A percentile compares a stretch with the other conserved stretches of the same genome.
phyloP scores from a whole-genome alignment of 2,888 invertebrate genomes.

The Octodonta nipae region DNA sequence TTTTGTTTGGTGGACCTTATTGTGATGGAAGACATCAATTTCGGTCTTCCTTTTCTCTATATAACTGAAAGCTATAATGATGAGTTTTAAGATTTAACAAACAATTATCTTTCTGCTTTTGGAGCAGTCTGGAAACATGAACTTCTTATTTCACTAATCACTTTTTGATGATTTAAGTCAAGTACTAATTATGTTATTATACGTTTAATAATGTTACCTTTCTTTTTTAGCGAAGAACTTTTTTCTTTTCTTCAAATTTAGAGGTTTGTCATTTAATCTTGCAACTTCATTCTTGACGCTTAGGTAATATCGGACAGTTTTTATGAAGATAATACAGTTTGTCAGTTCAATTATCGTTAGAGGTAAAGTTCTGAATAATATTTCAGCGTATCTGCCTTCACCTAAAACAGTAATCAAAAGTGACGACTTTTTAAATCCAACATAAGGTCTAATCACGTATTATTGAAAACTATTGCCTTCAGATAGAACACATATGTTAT shows the following conservation, averaged over 20 bases:
- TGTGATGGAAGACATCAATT: too few relatives aligned
- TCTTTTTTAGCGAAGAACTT: conserved; percentile 44
- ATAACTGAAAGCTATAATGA: too few relatives aligned
- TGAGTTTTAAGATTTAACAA: too few relatives aligned
- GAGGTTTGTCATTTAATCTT: conserved; percentile 45
- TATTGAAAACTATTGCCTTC: background rate
- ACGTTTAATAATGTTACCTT: conserved; percentile 35
- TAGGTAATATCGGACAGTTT: conserved; percentile 56
- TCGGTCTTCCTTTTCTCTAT: too few relatives aligned
- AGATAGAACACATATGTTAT: too few relatives aligned
- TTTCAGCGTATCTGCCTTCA: conserved; percentile 19
- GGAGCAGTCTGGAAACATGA: too few relatives aligned
- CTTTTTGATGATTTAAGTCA: too few relatives aligned
- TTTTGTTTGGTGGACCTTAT: too few relatives aligned
- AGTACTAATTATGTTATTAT: too few relatives aligned
- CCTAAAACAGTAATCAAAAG: conserved; percentile 12
- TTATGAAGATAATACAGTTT: conserved; percentile 52
- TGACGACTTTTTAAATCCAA: conserved; percentile 4
- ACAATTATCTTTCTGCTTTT: too few relatives aligned
- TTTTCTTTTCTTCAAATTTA: conserved; percentile 10
- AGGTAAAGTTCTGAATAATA: conserved; percentile 35
- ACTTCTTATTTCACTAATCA: too few relatives aligned
- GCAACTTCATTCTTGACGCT: conserved; percentile 62
- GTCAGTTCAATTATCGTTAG: conserved; percentile 47
- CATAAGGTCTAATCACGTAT: conserved; percentile 2